Evolutionary conservation across 2,888 invertebrate genomes (phyloP).

Genomic region (Pristionchus mayeri): DNA sequence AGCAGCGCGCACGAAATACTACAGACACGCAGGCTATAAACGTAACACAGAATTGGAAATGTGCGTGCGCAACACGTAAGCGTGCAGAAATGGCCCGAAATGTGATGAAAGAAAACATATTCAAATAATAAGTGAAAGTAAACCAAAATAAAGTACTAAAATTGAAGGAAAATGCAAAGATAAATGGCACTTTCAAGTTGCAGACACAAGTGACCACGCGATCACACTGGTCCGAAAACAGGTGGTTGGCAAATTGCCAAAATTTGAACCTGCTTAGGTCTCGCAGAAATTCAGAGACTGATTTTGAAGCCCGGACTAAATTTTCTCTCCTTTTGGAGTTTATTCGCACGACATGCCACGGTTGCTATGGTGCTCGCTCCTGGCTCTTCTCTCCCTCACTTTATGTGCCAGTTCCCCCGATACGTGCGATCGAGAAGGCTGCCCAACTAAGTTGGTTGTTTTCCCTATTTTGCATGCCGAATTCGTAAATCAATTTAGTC

Average conservation of each 20-base stretch:
- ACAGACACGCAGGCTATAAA: no score
- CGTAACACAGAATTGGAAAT: no score
- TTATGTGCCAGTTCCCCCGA: not conserved
- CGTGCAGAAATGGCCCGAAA: no score
- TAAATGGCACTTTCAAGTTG: no score
- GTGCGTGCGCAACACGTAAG: no score
- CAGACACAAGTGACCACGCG: not conserved
- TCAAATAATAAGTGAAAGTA: no score
- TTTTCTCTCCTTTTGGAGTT: constrained; percentile 1
- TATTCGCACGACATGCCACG: constrained; percentile 4
- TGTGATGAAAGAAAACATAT: no score
- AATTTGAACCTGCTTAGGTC: not conserved
- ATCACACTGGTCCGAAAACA: not conserved
- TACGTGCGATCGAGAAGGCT: constrained; percentile 36
- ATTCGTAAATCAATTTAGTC: not conserved
- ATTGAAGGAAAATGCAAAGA: not conserved
- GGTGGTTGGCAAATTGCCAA: constrained; percentile 18
- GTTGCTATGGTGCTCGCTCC: constrained; percentile 39
- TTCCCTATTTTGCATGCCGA: constrained; percentile 11
- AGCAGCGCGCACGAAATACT: no score
- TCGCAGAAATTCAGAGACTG: no score
- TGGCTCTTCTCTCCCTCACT: constrained; percentile 41
- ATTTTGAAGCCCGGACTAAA: no score
- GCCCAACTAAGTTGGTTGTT: constrained; percentile 35
- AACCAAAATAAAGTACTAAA: not conserved